Percentiles rank a stretch among this genome's conserved stretches.
Conservation (phyloP, 2,797 vertebrate genomes). For the Manis pentadactyla region DNA sequence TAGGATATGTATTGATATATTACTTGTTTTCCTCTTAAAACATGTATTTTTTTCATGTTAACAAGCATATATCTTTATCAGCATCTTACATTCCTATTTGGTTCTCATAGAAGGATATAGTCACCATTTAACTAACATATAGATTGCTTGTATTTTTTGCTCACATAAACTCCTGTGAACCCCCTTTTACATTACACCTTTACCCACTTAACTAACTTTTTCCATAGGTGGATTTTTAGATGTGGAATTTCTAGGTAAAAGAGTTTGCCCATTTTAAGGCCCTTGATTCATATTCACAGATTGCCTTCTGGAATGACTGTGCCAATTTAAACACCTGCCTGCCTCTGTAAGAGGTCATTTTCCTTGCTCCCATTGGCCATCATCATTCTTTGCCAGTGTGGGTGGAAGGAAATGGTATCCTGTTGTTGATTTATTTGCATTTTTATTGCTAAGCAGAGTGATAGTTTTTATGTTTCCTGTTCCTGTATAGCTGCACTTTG, state of each 20-base stretch:
- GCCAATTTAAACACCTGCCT: background rate
- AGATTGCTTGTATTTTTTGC: background rate
- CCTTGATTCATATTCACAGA: background rate
- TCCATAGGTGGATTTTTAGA: background rate
- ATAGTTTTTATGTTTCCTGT: background rate
- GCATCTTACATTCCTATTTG: background rate
- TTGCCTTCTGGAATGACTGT: background rate
- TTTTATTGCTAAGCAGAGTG: conserved; percentile 7
- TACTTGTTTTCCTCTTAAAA: conserved; percentile 30
- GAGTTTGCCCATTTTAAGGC: background rate
- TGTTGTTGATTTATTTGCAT: conserved; percentile 13
- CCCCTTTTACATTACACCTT: background rate
- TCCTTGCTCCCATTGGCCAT: background rate
- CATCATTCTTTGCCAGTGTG: background rate
- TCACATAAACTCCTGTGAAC: background rate
- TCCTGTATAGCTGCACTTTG: conserved; percentile 10
- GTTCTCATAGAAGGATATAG: background rate
- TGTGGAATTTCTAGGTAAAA: background rate
- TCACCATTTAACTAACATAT: background rate
- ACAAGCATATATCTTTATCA: background rate
- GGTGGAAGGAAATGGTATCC: background rate
- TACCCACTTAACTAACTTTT: background rate
- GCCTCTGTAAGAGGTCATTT: background rate
- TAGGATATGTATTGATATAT: background rate
- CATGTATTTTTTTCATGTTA: background rate